Conservation (phyloP, 2,888 invertebrate species). For the Tipula helvola region DNA sequence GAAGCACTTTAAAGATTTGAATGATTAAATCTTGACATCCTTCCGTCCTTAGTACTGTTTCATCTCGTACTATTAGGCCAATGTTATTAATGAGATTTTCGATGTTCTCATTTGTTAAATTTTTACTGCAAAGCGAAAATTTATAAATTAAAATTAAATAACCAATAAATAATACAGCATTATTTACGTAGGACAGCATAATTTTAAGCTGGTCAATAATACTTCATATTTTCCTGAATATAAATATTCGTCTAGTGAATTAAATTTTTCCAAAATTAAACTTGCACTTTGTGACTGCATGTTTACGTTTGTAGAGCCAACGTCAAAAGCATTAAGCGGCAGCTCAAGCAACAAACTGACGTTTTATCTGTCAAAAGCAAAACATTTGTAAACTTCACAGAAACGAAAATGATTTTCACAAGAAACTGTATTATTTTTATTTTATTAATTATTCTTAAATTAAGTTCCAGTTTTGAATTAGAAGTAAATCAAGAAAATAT, state of each 20-base stretch:
- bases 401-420: background rate
- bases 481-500: background rate
- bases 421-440: background rate
- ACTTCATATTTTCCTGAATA: background rate
- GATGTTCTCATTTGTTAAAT: background rate
- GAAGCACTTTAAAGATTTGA: background rate
- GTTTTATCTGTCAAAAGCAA: background rate
- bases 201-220: background rate
- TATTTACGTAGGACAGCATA: background rate
- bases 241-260: background rate
- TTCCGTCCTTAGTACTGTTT: background rate
- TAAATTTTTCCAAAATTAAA: background rate
- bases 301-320: background rate
- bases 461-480: background rate
- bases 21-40: background rate
- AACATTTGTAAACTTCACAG: background rate
- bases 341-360: background rate
- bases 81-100: background rate
- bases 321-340: background rate
- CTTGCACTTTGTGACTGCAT: background rate
- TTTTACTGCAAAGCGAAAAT: background rate
- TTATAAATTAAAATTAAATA: background rate
- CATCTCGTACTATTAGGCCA: background rate
- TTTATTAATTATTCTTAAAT: background rate
- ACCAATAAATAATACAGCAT: background rate